These are phyloP conservation scores for Leptopilina clavipes DNA, from an alignment of 1,140 invertebrate species.

Conservation along the genomic window DNA sequence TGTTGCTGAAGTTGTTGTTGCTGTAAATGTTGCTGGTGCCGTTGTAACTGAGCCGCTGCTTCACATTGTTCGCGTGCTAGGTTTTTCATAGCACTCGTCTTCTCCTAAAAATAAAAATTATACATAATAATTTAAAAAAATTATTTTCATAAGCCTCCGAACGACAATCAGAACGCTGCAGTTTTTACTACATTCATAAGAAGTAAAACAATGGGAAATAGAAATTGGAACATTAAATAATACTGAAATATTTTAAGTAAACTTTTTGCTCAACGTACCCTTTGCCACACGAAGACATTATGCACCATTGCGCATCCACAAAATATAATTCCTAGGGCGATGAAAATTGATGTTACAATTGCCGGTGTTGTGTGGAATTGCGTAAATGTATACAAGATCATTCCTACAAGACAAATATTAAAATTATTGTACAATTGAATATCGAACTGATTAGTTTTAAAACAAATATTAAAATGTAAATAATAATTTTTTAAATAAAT, in stretches of 20 bases:
- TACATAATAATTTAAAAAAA: not conserved
- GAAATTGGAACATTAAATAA: not conserved
- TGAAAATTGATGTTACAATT: conserved; percentile 90
- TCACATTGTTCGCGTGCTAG: conserved; percentile 73
- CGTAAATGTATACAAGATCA: conserved; percentile 93
- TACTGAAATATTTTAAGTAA: not conserved
- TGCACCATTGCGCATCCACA: conserved; percentile 95
- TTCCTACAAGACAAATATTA: conserved; percentile 79
- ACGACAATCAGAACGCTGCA: no score
- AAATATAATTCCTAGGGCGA: conserved; percentile 91
- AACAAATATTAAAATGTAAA: no score
- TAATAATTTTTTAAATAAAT: no score
- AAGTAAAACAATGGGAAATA: not conserved
- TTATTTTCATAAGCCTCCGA: not conserved
- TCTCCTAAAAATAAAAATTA: conserved; percentile 67
- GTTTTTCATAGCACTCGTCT: conserved; percentile 76
- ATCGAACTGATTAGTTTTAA: no score
- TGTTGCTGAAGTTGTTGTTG: conserved; percentile 57
- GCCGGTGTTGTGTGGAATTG: conserved; percentile 94
- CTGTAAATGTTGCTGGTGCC: conserved; percentile 62
- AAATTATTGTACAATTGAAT: no score
- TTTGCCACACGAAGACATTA: conserved; percentile 95
- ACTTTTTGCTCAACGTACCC: conserved; percentile 77
- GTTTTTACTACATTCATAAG: no score
- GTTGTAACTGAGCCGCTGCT: conserved; percentile 65